These are phyloP conservation scores for Strix uralensis DNA, from an alignment of 2,113 vertebrate species.

Conservation along the genomic window DNA sequence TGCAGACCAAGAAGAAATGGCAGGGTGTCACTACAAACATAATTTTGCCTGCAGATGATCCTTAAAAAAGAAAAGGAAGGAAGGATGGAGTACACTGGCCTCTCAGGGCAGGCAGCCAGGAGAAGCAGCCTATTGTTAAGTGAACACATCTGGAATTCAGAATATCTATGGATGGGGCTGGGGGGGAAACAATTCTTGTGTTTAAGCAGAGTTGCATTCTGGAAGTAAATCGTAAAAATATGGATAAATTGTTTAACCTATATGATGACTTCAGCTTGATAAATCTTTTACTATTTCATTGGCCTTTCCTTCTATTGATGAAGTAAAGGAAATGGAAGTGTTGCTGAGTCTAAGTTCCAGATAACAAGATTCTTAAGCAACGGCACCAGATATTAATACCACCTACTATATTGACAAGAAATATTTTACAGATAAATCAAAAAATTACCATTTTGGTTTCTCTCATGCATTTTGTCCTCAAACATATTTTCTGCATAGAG, in stretches of 20 bases:
- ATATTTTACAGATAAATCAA: neutral
- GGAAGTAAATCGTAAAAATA: neutral
- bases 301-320: neutral
- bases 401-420: neutral
- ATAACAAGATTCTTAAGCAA: neutral
- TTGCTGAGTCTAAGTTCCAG: neutral
- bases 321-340: neutral
- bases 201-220: neutral
- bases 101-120: neutral
- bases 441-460: neutral
- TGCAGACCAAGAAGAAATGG: neutral
- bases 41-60: neutral
- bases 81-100: accelerated
- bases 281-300: neutral
- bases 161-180: accelerated
- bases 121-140: neutral
- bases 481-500: neutral
- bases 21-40: neutral
- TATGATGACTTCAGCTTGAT: neutral
- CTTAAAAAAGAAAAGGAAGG: neutral
- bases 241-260: neutral
- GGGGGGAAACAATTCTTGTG: neutral
- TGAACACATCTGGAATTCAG: neutral
- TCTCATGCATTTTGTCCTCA: neutral
- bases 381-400: neutral